Evolutionary conservation across 2,888 invertebrate species (phyloP).

Genomic region (Metacarcinus magister): DNA sequence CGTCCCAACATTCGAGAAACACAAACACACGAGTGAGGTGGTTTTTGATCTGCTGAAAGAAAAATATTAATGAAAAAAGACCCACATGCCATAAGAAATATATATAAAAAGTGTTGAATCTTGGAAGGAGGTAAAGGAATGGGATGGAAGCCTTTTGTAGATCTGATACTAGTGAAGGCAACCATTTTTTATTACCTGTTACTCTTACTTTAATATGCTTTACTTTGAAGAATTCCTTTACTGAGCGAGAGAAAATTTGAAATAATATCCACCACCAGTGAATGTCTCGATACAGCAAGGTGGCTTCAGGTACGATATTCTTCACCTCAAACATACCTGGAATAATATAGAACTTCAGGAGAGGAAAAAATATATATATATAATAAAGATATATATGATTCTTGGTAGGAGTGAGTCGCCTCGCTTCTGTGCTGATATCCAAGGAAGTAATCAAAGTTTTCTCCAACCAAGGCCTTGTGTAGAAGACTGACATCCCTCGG

Average conservation of each 20-base stretch:
- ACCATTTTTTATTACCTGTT: no score
- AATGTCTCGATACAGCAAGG: no score
- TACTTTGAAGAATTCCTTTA: no score
- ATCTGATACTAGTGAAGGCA: no score
- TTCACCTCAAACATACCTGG: not conserved
- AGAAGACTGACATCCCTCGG: not conserved
- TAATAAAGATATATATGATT: not conserved
- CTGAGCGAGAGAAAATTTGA: no score
- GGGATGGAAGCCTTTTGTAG: not conserved
- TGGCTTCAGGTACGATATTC: no score
- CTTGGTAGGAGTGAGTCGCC: not conserved
- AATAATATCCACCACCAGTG: no score
- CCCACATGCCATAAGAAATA: not conserved
- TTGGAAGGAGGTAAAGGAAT: not conserved
- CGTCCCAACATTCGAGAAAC: not conserved
- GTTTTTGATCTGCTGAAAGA: not conserved
- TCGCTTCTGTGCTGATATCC: conserved; percentile 13
- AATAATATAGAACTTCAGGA: not conserved
- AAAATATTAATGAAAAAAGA: not conserved
- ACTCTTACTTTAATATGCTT: no score
- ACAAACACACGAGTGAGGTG: not conserved
- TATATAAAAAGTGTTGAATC: not conserved
- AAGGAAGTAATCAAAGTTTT: conserved; percentile 22
- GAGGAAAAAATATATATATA: not conserved
- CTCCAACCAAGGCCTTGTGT: conserved; percentile 9